These are phyloP conservation scores for Microhierax caerulescens DNA, from an alignment of 2,797 vertebrate species.

Conservation along the genomic window DNA sequence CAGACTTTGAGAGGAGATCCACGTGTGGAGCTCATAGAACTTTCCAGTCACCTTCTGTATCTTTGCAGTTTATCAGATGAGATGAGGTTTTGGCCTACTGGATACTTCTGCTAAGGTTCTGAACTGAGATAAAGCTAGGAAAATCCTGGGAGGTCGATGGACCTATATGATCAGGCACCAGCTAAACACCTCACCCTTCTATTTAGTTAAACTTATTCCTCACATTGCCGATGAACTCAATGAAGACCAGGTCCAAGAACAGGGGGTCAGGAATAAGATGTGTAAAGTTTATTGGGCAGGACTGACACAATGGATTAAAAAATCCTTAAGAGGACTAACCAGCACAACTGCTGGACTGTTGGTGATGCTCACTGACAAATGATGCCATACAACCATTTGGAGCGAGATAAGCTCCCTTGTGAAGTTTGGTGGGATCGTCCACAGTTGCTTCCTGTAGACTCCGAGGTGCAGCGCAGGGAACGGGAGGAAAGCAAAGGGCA, in stretches of 20 bases:
- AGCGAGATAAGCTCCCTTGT: not conserved
- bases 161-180: not conserved
- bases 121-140: not conserved
- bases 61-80: no score
- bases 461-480: not conserved
- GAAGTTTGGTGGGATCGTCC: not conserved
- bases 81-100: not conserved
- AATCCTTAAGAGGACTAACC: not conserved
- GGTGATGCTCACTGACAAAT: not conserved
- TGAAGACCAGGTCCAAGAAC: not conserved
- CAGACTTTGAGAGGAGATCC: accelerated
- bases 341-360: not conserved
- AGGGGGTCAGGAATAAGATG: accelerated
- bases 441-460: not conserved
- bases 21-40: not conserved
- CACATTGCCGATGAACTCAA: not conserved
- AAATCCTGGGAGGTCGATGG: not conserved
- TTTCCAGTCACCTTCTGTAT: not conserved
- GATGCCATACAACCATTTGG: not conserved
- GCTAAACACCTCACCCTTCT: not conserved
- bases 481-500: not conserved
- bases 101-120: not conserved
- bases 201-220: not conserved
- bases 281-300: not conserved
- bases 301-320: accelerated